phyloP scores from a whole-genome alignment of 2,113 vertebrate genomes.

The Pycnonotus jocosus region DNA sequence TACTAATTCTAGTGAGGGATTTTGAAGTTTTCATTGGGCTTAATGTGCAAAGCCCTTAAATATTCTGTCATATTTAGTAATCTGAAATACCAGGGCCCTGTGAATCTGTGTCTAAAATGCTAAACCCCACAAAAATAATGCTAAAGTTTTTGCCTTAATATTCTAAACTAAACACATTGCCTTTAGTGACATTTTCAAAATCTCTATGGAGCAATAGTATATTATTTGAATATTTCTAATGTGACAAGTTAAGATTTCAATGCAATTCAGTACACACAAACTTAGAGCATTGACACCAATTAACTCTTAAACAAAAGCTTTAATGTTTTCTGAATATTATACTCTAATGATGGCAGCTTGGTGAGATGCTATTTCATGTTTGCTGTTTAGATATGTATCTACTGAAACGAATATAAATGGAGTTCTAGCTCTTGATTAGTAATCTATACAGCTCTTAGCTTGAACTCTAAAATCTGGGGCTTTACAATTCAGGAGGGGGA shows the following conservation, averaged over 20 bases:
- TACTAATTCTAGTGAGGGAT: constrained; percentile 32
- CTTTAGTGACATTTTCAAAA: not conserved
- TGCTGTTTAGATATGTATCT: not conserved
- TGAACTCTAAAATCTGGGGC: constrained; percentile 42
- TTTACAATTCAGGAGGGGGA: not conserved
- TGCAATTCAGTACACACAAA: not conserved
- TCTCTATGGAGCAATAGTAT: not conserved
- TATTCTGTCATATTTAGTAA: constrained; percentile 43
- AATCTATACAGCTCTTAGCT: not conserved
- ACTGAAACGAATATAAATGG: constrained; percentile 46
- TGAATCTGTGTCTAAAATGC: not conserved
- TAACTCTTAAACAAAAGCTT: not conserved
- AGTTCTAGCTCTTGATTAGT: constrained; percentile 11
- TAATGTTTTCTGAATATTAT: not conserved
- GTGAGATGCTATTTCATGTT: not conserved
- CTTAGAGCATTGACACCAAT: not conserved
- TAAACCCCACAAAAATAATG: constrained; percentile 3
- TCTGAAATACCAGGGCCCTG: not conserved
- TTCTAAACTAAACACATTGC: not conserved
- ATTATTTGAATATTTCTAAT: not conserved
- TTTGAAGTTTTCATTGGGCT: constrained; percentile 34
- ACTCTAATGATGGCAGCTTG: constrained; percentile 16
- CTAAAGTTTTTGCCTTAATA: not conserved
- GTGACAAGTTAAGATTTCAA: not conserved
- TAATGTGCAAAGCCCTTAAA: constrained; percentile 49